Evolutionary conservation across 2,113 vertebrate genomes (phyloP).

Genomic region (Sinocyclocheilus grahami): DNA sequence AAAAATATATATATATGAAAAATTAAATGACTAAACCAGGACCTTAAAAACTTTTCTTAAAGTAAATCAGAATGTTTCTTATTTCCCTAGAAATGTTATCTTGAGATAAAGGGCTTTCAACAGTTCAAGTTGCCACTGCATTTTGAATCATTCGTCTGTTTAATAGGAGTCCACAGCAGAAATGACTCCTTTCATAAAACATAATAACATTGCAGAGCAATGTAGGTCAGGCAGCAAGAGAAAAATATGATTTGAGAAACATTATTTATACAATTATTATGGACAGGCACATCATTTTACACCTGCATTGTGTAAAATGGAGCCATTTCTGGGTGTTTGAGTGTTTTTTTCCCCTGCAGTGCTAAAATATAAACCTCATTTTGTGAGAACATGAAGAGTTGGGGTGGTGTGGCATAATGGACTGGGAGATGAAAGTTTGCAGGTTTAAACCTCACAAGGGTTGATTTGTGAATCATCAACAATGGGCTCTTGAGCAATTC

Average conservation of each 20-base stretch:
- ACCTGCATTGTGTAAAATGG: not conserved
- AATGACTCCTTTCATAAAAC: conserved; percentile 5
- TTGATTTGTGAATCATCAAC: not conserved
- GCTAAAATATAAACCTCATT: not conserved
- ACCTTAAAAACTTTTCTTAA: not conserved
- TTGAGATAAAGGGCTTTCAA: not conserved
- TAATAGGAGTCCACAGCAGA: conserved; percentile 12
- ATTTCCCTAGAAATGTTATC: not conserved
- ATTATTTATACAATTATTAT: conserved; percentile 1
- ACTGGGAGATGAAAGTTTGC: not conserved
- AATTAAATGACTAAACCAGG: not conserved
- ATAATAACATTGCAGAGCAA: conserved; percentile 8
- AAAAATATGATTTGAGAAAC: conserved; percentile 1
- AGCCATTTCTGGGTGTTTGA: not conserved
- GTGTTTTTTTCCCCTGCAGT: not conserved
- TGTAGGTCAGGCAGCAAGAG: not conserved
- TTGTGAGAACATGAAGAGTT: not conserved
- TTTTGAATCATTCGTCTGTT: not conserved
- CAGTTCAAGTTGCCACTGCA: not conserved
- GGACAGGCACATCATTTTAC: not conserved
- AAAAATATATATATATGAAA: not conserved
- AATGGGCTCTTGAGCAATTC: not conserved
- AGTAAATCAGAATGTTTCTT: not conserved
- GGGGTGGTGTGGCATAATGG: not conserved
- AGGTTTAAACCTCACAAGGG: not conserved